Evolutionary conservation across 2,888 invertebrate species (phyloP).

Genomic region (Augiades crinisus): DNA sequence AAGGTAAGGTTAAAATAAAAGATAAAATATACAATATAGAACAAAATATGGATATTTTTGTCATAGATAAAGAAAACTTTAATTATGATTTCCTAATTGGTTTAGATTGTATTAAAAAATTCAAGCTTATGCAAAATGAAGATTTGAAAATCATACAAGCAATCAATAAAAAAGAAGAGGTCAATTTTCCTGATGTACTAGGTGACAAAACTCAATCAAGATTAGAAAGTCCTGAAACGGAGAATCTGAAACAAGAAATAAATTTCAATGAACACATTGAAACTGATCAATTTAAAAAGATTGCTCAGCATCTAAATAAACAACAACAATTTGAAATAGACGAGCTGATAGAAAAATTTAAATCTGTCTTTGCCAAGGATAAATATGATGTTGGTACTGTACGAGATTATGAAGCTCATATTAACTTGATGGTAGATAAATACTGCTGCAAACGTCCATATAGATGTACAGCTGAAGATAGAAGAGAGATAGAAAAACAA

Average conservation of each 20-base stretch:
- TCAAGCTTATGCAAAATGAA: slow-evolving; percentile 28
- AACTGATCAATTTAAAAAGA: background rate
- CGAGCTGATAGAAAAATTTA: slow-evolving; percentile 1
- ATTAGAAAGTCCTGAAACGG: no score
- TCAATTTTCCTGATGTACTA: no score
- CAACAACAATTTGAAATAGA: background rate
- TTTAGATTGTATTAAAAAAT: slow-evolving; percentile 29
- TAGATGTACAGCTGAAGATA: slow-evolving; percentile 34
- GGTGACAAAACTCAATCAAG: no score
- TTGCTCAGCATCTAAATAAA: background rate
- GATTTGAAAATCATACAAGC: no score
- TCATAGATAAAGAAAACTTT: slow-evolving; percentile 28
- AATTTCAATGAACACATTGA: slow-evolving; percentile 1
- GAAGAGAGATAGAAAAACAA: slow-evolving; percentile 32
- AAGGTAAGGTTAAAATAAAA: slow-evolving; percentile 26
- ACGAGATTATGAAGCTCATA: slow-evolving; percentile 19
- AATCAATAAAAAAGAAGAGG: no score
- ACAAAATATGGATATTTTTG: slow-evolving; percentile 22
- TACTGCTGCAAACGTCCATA: slow-evolving; percentile 33
- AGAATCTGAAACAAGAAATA: no score
- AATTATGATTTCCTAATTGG: slow-evolving; percentile 30
- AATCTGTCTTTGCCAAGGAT: slow-evolving; percentile 30
- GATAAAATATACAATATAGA: slow-evolving; percentile 28
- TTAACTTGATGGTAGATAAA: slow-evolving; percentile 21
- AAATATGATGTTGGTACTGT: slow-evolving; percentile 32